Conservation (phyloP, 2,113 vertebrate genomes). For the Eurypyga helias region DNA sequence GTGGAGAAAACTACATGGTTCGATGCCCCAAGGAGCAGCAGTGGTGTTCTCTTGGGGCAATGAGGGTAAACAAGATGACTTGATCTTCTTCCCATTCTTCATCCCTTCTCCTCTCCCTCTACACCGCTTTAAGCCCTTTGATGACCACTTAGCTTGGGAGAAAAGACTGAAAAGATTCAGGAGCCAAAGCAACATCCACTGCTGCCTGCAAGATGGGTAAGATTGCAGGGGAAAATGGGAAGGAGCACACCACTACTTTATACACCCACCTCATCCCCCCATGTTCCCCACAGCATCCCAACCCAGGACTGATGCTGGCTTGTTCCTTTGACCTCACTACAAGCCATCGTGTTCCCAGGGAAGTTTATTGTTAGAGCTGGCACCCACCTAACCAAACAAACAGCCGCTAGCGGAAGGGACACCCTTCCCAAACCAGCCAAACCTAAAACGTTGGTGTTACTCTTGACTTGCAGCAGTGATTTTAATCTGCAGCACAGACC, state of each 20-base stretch:
- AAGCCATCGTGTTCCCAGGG: not conserved
- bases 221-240: accelerated
- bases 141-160: not conserved
- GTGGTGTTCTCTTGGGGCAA: not conserved
- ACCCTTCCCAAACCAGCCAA: not conserved
- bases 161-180: not conserved
- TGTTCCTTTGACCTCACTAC: not conserved
- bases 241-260: not conserved
- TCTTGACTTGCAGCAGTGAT: not conserved
- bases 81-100: not conserved
- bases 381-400: not conserved
- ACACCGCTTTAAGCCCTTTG: not conserved
- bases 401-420: not conserved
- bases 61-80: not conserved
- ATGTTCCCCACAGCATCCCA: not conserved
- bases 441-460: not conserved
- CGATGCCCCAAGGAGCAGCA: not conserved
- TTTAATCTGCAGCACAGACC: not conserved
- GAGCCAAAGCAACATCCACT: not conserved
- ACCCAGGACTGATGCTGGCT: not conserved
- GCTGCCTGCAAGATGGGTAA: not conserved
- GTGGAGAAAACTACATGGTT: not conserved
- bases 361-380: not conserved
- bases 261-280: not conserved
- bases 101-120: not conserved